These are phyloP conservation scores for Drosophila prostipennis DNA, from an alignment of 2,888 invertebrate species.

Conservation along the genomic window DNA sequence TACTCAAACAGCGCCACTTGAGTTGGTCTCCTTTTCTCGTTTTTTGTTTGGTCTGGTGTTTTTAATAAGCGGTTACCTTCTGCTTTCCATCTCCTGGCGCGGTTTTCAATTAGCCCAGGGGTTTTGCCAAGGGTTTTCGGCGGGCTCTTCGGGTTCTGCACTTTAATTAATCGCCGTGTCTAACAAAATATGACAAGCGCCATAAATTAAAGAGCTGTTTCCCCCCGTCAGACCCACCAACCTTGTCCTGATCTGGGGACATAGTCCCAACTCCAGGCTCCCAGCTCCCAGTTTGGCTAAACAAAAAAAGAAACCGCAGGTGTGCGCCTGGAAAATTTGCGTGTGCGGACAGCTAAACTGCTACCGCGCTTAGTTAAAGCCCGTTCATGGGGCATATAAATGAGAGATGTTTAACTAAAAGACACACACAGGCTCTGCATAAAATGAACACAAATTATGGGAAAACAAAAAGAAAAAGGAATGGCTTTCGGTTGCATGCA, in stretches of 20 bases:
- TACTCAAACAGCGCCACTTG: slow-evolving; percentile 69
- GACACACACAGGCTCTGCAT: slow-evolving; percentile 57
- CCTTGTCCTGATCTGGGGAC: slow-evolving; percentile 27
- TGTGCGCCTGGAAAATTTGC: slow-evolving; percentile 70
- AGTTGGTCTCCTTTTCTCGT: slow-evolving; percentile 37
- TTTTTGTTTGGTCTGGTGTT: slow-evolving; percentile 48
- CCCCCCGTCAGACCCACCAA: not conserved
- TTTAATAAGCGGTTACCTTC: slow-evolving; percentile 78
- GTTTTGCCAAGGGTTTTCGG: slow-evolving; percentile 29
- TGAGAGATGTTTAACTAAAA: slow-evolving; percentile 79
- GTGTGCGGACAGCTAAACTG: slow-evolving; percentile 77
- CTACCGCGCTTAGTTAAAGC: slow-evolving; percentile 61
- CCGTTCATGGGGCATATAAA: slow-evolving; percentile 66
- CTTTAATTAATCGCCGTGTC: slow-evolving; percentile 78
- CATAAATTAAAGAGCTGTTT: slow-evolving; percentile 71
- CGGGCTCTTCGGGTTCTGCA: slow-evolving; percentile 52
- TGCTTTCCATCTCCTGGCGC: slow-evolving; percentile 51
- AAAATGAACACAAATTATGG: slow-evolving; percentile 40
- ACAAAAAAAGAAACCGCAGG: slow-evolving; percentile 23
- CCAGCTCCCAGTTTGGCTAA: slow-evolving; percentile 42
- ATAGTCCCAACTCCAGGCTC: slow-evolving; percentile 13
- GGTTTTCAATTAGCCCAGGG: slow-evolving; percentile 72
- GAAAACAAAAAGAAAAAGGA: slow-evolving; percentile 3
- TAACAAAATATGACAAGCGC: slow-evolving; percentile 80
- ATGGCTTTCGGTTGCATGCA: slow-evolving; percentile 17